Conservation (phyloP, 2,113 vertebrate genomes). For the Rhabdomys dilectus region DNA sequence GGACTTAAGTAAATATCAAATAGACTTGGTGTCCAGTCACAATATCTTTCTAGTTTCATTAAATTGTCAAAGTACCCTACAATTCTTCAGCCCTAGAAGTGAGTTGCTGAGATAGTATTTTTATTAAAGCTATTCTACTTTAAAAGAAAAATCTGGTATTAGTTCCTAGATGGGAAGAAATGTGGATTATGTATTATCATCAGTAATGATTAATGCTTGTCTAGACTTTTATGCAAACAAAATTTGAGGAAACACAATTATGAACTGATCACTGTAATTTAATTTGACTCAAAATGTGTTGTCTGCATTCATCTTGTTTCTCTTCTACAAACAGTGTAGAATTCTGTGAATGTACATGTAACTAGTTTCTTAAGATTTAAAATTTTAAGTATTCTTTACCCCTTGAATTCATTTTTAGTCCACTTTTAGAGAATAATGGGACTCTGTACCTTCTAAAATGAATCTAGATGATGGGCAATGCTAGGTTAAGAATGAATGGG, state of each 20-base stretch:
- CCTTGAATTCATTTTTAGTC: constrained; percentile 36
- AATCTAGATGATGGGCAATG: neutral
- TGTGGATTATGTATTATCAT: neutral
- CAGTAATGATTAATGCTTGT: neutral
- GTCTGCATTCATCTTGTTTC: neutral
- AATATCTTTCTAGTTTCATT: neutral
- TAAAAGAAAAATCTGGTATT: neutral
- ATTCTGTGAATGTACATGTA: neutral
- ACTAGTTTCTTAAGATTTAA: constrained; percentile 43
- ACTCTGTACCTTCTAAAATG: constrained; percentile 26
- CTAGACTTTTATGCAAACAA: neutral
- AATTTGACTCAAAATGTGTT: neutral
- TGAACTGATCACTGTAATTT: neutral
- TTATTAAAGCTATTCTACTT: neutral
- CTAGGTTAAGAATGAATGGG: neutral
- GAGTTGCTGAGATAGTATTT: neutral
- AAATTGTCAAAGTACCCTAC: neutral
- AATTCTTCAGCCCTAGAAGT: neutral
- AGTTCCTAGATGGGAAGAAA: neutral
- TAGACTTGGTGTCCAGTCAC: neutral
- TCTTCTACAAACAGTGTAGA: neutral
- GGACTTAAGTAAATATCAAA: neutral
- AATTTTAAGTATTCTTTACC: constrained; percentile 11
- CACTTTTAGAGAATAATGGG: neutral
- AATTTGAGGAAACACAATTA: neutral